These are phyloP conservation scores for Campylorhamphus procurvoides DNA, from an alignment of 2,113 vertebrate genomes.

Conservation along the genomic window DNA sequence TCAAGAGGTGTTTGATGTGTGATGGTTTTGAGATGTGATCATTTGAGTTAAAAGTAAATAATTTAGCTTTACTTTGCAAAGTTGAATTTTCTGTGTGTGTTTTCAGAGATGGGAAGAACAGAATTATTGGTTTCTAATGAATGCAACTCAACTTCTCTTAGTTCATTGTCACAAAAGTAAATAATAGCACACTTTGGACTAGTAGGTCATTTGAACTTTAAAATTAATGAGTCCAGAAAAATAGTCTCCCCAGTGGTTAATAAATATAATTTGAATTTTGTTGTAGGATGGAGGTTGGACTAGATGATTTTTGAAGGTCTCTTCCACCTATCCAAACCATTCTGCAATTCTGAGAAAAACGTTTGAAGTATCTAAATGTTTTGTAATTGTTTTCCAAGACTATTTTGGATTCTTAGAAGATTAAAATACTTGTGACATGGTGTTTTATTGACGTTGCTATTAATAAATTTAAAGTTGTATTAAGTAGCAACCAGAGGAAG, in stretches of 20 bases:
- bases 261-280: not conserved
- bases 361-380: not conserved
- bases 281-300: not conserved
- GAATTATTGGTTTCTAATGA: not conserved
- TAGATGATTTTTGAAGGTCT: not conserved
- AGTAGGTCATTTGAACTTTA: not conserved
- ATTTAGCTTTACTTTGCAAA: not conserved
- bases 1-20: not conserved
- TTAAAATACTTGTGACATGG: not conserved
- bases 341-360: not conserved
- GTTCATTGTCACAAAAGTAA: not conserved
- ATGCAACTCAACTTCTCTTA: not conserved
- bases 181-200: not conserved
- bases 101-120: not conserved
- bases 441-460: not conserved
- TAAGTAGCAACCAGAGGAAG: not conserved
- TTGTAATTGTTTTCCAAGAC: not conserved
- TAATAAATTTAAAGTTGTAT: not conserved
- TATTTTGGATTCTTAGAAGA: not conserved
- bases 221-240: not conserved
- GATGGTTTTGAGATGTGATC: not conserved
- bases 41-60: not conserved
- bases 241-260: not conserved
- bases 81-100: not conserved
- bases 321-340: not conserved